Evolutionary conservation across 2,113 vertebrate genomes (phyloP).

Genomic region (Halichoeres trimaculatus): DNA sequence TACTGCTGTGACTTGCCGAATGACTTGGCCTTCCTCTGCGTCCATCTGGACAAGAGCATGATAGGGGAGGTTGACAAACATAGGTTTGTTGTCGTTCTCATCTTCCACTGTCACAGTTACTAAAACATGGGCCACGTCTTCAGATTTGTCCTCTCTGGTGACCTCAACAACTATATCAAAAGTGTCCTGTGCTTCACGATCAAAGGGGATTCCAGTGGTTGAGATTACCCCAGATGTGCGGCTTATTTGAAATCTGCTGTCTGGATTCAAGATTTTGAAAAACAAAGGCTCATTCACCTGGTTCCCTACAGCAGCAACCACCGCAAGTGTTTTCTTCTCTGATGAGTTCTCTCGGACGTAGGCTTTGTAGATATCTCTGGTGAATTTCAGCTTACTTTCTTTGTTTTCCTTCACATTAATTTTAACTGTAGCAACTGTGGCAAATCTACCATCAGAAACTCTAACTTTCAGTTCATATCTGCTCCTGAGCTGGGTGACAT

Average conservation of each 20-base stretch:
- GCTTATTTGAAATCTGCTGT: slow-evolving; percentile 92
- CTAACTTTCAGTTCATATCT: slow-evolving; percentile 92
- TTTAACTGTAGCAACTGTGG: slow-evolving; percentile 88
- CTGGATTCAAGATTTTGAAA: slow-evolving; percentile 94
- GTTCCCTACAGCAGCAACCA: slow-evolving; percentile 90
- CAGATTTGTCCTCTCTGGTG: slow-evolving; percentile 85
- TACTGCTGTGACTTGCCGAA: slow-evolving; percentile 88
- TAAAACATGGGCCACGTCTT: slow-evolving; percentile 87
- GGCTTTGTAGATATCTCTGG: slow-evolving; percentile 89
- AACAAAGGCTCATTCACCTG: slow-evolving; percentile 95
- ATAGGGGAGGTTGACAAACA: slow-evolving; percentile 95
- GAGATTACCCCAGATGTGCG: slow-evolving; percentile 93
- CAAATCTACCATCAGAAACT: slow-evolving; percentile 93
- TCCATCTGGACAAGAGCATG: slow-evolving; percentile 92
- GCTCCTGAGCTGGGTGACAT: slow-evolving; percentile 93
- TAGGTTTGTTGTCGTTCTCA: slow-evolving; percentile 91
- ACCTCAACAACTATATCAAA: slow-evolving; percentile 94
- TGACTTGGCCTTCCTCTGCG: slow-evolving; percentile 86
- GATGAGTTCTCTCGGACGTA: slow-evolving; percentile 90
- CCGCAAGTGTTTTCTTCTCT: slow-evolving; percentile 88
- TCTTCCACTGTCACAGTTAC: slow-evolving; percentile 91
- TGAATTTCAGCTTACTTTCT: slow-evolving; percentile 91
- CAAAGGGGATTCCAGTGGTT: slow-evolving; percentile 92
- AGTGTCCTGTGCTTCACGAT: slow-evolving; percentile 89
- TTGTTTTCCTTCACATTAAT: slow-evolving; percentile 94